Evolutionary conservation across 2,797 vertebrate species (phyloP).

Genomic region (Takifugu ocellatus): DNA sequence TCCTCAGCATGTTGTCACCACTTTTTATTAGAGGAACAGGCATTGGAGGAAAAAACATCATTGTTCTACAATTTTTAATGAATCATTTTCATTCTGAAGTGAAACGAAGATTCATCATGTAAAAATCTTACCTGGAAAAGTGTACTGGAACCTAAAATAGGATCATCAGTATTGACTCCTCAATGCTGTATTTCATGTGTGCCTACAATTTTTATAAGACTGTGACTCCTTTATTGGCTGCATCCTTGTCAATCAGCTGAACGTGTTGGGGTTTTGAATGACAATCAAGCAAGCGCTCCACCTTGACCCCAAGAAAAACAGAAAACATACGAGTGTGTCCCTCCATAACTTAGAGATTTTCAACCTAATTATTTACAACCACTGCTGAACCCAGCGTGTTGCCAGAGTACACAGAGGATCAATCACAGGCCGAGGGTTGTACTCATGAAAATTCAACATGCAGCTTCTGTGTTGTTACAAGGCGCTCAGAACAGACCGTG

Average conservation of each 20-base stretch:
- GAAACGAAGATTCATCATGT: conserved; percentile 34
- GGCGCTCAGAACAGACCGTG: conserved; percentile 54
- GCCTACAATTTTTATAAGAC: conserved; percentile 27
- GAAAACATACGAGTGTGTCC: conserved; percentile 64
- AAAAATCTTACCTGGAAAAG: conserved; percentile 24
- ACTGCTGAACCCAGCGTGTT: conserved; percentile 43
- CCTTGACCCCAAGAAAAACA: conserved; percentile 58
- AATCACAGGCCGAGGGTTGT: conserved; percentile 53
- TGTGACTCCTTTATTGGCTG: conserved; percentile 20
- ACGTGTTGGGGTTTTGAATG: conserved; percentile 51
- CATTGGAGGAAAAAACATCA: conserved; percentile 8
- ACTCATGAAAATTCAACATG: conserved; percentile 79
- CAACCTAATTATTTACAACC: conserved; percentile 61
- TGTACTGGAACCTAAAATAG: conserved; percentile 31
- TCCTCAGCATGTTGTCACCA: conserved; percentile 44
- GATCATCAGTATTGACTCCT: conserved; percentile 30
- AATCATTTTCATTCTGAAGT: conserved; percentile 1
- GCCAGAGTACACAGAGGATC: conserved; percentile 76
- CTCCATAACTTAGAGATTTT: conserved; percentile 73
- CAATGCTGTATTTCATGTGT: conserved; percentile 30
- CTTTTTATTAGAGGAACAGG: conserved; percentile 43
- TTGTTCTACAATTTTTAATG: not conserved
- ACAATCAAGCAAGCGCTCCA: conserved; percentile 54
- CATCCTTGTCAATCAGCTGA: conserved; percentile 49
- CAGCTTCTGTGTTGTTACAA: conserved; percentile 65